These are phyloP conservation scores for Melanostoma scalare DNA, from an alignment of 2,888 invertebrate genomes.

Conservation along the genomic window DNA sequence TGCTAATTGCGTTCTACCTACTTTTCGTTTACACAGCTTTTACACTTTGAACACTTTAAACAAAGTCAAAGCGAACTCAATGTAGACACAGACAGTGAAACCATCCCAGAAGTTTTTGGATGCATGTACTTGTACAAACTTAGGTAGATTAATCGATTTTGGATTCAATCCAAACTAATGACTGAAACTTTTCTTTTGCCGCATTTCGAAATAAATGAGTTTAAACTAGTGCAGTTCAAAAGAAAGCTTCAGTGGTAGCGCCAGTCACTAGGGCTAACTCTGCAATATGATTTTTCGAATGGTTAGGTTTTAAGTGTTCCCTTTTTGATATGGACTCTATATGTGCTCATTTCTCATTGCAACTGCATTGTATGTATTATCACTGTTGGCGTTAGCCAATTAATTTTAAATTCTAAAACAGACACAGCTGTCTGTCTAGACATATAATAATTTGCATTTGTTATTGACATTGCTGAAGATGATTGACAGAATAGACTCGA, in stretches of 20 bases:
- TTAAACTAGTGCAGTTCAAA: conserved; percentile 1
- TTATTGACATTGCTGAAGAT: conserved; percentile 32
- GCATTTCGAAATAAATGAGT: not conserved
- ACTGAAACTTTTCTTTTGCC: not conserved
- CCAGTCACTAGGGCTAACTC: not conserved
- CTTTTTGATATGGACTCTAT: too few species aligned
- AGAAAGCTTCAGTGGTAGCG: not conserved
- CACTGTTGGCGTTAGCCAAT: not conserved
- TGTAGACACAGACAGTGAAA: too few species aligned
- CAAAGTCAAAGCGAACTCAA: not conserved
- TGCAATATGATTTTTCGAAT: not conserved
- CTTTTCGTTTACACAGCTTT: too few species aligned
- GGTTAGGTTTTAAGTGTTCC: too few species aligned
- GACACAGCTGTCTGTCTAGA: conserved; percentile 36
- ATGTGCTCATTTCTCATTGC: too few species aligned
- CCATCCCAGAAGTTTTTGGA: too few species aligned
- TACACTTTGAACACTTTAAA: not conserved
- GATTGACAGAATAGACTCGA: not conserved
- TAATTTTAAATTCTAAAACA: conserved; percentile 6
- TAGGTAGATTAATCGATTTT: conserved; percentile 19
- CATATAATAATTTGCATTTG: conserved; percentile 45
- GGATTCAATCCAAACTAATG: conserved; percentile 19
- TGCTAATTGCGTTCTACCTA: too few species aligned
- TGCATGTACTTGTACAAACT: too few species aligned
- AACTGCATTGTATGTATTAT: too few species aligned